These are phyloP conservation scores for Stramonita haemastoma DNA, from an alignment of 2,888 invertebrate genomes.

Conservation along the genomic window DNA sequence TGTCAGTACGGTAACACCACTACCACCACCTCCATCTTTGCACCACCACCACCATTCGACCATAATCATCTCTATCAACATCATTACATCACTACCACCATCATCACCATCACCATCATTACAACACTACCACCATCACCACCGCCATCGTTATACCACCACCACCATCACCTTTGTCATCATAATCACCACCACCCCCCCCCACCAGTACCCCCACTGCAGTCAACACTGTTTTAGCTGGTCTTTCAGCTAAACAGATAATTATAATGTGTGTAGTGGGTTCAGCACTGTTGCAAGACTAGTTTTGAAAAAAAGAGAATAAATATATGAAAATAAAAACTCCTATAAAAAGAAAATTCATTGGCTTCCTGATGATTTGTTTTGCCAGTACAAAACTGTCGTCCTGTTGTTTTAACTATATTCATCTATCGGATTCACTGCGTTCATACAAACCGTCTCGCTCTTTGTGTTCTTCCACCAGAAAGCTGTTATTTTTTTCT, in stretches of 20 bases:
- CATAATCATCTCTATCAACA: not conserved
- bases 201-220: not conserved
- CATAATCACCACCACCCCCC: not conserved
- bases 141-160: not conserved
- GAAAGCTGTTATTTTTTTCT: too few species aligned
- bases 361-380: too few species aligned
- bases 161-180: not conserved
- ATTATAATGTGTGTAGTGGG: too few species aligned
- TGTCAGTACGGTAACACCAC: not conserved
- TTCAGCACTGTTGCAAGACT: too few species aligned
- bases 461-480: too few species aligned
- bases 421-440: too few species aligned
- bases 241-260: not conserved
- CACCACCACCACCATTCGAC: not conserved
- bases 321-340: too few species aligned
- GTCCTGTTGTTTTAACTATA: too few species aligned
- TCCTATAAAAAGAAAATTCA: too few species aligned
- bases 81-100: conserved; percentile 9
- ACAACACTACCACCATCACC: not conserved
- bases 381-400: too few species aligned
- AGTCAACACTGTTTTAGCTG: not conserved
- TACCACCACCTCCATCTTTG: not conserved
- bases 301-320: too few species aligned
- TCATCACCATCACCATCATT: not conserved
- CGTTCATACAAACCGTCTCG: too few species aligned